Evolutionary conservation across 1,140 invertebrate species (phyloP).

Genomic region (Drosophila lowei): DNA sequence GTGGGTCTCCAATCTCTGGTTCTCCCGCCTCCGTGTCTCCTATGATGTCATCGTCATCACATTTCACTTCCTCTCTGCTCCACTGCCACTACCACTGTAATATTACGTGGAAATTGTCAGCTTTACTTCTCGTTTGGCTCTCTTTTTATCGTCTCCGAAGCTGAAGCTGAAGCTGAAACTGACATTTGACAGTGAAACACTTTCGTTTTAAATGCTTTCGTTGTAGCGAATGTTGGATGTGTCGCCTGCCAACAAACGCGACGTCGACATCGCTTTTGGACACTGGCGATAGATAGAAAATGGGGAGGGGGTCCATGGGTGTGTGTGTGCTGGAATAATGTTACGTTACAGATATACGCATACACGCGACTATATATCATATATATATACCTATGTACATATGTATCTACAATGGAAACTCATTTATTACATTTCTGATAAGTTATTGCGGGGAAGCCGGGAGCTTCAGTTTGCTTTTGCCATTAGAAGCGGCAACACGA

Average conservation of each 20-base stretch:
- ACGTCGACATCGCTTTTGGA: constrained; percentile 8
- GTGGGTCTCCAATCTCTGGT: not conserved
- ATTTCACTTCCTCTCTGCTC: constrained; percentile 38
- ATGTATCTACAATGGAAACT: constrained; percentile 23
- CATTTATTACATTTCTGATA: constrained; percentile 50
- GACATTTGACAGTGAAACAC: constrained; percentile 70
- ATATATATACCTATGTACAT: too few relatives aligned
- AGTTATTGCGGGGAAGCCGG: constrained; percentile 10
- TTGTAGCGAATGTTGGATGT: constrained; percentile 12
- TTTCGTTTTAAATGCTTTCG: constrained; percentile 52
- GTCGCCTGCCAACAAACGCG: constrained; percentile 22
- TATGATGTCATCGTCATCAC: constrained; percentile 56
- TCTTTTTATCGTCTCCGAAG: constrained; percentile 37
- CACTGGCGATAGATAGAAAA: constrained; percentile 49
- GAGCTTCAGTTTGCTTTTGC: constrained; percentile 33
- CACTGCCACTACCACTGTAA: too few relatives aligned
- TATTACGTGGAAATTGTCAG: constrained; percentile 1
- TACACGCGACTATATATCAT: constrained; percentile 12
- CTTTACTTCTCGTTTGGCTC: constrained; percentile 12
- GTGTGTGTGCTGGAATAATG: too few relatives aligned
- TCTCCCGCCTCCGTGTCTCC: not conserved
- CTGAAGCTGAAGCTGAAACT: constrained; percentile 35
- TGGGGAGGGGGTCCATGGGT: not conserved
- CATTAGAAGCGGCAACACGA: constrained; percentile 24
- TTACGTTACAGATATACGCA: not conserved